These are phyloP conservation scores for Alosa sapidissima DNA, from an alignment of 2,797 vertebrate species.

Conservation along the genomic window DNA sequence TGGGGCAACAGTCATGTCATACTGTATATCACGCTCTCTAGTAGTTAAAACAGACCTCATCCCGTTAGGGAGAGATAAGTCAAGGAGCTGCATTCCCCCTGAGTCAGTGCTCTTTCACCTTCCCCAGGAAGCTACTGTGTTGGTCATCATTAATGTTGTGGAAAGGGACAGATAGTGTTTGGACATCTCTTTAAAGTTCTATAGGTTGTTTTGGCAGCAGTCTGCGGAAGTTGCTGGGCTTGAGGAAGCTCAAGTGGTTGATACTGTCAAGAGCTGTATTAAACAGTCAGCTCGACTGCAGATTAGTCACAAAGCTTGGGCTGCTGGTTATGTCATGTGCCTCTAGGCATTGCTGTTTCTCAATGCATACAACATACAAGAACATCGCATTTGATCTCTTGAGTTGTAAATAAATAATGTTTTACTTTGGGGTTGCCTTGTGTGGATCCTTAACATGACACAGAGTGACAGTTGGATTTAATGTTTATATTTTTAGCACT, in stretches of 20 bases:
- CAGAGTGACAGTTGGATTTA: too few relatives aligned
- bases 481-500: too few relatives aligned
- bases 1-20: background rate
- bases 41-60: background rate
- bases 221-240: background rate
- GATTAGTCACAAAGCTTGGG: background rate
- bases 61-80: background rate
- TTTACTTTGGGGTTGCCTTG: background rate
- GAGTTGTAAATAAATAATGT: background rate
- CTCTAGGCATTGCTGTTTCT: background rate
- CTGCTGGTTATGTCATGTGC: background rate
- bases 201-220: slow-evolving; percentile 6
- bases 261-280: slow-evolving; percentile 3
- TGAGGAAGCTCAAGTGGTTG: background rate
- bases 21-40: background rate
- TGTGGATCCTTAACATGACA: background rate
- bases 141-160: background rate
- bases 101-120: background rate
- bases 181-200: background rate
- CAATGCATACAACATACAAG: background rate
- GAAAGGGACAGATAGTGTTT: background rate
- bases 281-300: background rate
- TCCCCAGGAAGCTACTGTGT: background rate
- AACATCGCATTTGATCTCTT: background rate
- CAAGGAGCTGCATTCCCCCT: background rate